Evolutionary conservation across 2,888 invertebrate genomes (phyloP), one percentile per base, ranked within the genome.

Genomic region (Agrilus cyanescens): DNA sequence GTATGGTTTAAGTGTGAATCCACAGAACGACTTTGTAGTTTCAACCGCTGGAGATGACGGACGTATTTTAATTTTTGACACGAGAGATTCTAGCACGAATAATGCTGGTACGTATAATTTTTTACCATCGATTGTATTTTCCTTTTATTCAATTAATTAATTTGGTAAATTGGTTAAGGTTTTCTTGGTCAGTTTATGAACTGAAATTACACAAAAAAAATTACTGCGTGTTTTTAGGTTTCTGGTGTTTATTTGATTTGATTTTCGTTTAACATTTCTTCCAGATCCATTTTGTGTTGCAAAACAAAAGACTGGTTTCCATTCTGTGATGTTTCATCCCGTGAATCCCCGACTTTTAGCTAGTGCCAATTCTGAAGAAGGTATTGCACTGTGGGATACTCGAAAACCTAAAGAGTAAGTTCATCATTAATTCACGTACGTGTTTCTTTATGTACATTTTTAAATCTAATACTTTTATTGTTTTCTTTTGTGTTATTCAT

Each of bases 271-370:
- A 36, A 36, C 6, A 32, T 53, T 58, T 45, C 54, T 61, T 57
- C 47, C 59, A 69, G 78, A 77, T 50, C 75, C 76, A n/a, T 73
- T 81, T 52, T 75, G 77, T 51, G 65, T 85, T 56, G 76, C 82
- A 58, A 82, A 81, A 60, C 75, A 75, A 55, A 74, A 74, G 53
- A 75, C 78, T 40, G 79, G 91, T n/a, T 94, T 90, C 70, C 93
- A 94, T 67, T 87, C 90, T n/a, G 93, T 93, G 31, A 86, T 86
- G 80, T 93, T 85, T 66, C 91, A 94, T 68, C 94, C 94, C 0
- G 70, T 76, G 16, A 89, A 91, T 58, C 75, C 85, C 0, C 74
- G 82, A 54, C 76, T 85, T 53, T 63, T 95, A 45, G 87, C 86
- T 12, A 89, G 91, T 5, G 93, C 93, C 1, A 94, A 94, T 68